These are phyloP conservation scores for Scotopteryx bipunctaria DNA, from an alignment of 2,888 invertebrate genomes.

Conservation along the genomic window DNA sequence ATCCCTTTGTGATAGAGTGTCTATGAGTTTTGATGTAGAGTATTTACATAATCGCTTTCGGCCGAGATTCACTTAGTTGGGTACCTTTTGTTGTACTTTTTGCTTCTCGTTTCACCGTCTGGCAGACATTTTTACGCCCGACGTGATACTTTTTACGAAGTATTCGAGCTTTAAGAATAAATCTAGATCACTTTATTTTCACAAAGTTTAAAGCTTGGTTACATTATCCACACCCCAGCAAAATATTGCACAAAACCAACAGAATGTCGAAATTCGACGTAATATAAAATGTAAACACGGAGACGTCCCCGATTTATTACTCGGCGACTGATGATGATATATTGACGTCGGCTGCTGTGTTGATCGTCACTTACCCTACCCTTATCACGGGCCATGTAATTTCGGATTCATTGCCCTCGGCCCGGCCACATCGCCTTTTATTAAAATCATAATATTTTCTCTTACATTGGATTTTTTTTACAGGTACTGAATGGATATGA, in stretches of 20 bases:
- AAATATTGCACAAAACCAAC: constrained; percentile 41
- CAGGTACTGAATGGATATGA: constrained; percentile 71
- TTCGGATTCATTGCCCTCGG: constrained; percentile 79
- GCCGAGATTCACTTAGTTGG: constrained; percentile 20
- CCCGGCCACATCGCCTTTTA: constrained; percentile 55
- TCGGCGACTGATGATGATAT: constrained; percentile 80
- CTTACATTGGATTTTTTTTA: constrained; percentile 43
- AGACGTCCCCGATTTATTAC: constrained; percentile 72
- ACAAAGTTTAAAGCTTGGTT: constrained; percentile 12
- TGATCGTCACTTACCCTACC: constrained; percentile 81
- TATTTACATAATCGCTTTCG: constrained; percentile 39
- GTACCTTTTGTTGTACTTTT: constrained; percentile 19
- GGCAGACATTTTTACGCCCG: not conserved
- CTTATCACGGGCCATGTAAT: constrained; percentile 77
- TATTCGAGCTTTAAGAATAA: not conserved
- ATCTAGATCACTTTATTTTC: constrained; percentile 10
- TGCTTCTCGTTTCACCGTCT: constrained; percentile 3
- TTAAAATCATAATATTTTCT: constrained; percentile 40
- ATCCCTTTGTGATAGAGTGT: constrained; percentile 47
- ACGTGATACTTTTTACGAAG: not conserved
- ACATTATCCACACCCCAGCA: constrained; percentile 18
- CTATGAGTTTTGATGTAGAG: constrained; percentile 43
- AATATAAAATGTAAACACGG: constrained; percentile 66
- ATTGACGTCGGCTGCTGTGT: constrained; percentile 78
- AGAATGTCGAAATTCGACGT: constrained; percentile 48